These are phyloP conservation scores for Torymus tubicola DNA, from an alignment of 2,888 invertebrate genomes.

Conservation along the genomic window DNA sequence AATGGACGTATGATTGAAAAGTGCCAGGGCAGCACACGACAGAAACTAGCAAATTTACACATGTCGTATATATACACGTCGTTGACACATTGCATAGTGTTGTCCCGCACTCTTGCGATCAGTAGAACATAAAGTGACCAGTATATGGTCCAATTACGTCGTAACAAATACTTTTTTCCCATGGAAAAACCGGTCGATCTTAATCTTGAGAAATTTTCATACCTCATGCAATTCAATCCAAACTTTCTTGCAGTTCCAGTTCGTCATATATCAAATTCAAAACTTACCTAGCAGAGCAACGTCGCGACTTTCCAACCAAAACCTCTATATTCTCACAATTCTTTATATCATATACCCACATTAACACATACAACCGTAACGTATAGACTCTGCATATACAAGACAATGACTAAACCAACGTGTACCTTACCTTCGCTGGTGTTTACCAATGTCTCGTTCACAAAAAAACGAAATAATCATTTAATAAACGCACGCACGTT, in stretches of 20 bases:
- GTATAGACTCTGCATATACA: no score
- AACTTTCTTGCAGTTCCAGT: not conserved
- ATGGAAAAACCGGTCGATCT: not conserved
- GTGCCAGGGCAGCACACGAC: no score
- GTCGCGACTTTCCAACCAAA: no score
- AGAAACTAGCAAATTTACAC: no score
- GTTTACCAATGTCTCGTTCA: not conserved
- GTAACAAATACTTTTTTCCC: conserved; percentile 7
- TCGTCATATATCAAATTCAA: not conserved
- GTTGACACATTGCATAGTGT: no score
- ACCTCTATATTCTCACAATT: no score
- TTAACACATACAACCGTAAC: no score
- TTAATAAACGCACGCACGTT: conserved; percentile 1
- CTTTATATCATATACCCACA: no score
- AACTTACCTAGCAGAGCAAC: not conserved
- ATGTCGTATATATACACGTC: no score
- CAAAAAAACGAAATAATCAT: conserved; percentile 22
- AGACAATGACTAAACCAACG: no score
- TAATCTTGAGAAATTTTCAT: not conserved
- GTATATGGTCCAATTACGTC: conserved; percentile 12
- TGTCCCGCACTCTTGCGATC: no score
- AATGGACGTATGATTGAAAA: no score
- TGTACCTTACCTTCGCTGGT: not conserved
- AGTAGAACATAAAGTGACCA: not conserved
- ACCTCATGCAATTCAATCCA: not conserved